These are phyloP conservation scores for Boulengeromyrus knoepffleri DNA, from an alignment of 2,113 vertebrate genomes.

Conservation along the genomic window DNA sequence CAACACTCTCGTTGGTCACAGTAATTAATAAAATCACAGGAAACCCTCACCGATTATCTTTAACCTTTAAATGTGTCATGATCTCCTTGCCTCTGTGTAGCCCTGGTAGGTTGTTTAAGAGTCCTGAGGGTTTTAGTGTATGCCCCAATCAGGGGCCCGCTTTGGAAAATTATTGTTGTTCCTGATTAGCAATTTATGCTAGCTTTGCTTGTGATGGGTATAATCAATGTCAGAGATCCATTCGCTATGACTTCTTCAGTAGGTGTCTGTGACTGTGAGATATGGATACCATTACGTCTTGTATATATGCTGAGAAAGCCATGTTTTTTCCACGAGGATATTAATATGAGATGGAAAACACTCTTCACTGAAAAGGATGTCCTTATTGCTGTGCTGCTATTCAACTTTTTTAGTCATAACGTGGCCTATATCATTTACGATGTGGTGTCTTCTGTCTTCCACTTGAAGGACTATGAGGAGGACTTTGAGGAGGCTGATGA, in stretches of 20 bases:
- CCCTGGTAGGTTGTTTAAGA: not conserved
- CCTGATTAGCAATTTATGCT: not conserved
- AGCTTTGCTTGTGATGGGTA: not conserved
- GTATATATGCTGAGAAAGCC: not conserved
- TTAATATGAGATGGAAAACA: not conserved
- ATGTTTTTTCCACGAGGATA: not conserved
- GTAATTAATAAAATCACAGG: not conserved
- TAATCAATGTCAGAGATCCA: not conserved
- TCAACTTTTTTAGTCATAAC: not conserved
- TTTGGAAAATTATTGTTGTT: conserved; percentile 54
- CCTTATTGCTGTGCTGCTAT: not conserved
- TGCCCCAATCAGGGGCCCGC: conserved; percentile 38
- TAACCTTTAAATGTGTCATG: not conserved
- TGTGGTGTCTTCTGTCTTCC: not conserved
- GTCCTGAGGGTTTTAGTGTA: conserved; percentile 27
- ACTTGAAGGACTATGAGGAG: conserved; percentile 80
- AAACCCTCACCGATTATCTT: not conserved
- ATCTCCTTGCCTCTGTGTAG: not conserved
- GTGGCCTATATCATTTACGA: not conserved
- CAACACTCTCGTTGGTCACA: not conserved
- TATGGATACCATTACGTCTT: not conserved
- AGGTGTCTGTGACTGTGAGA: not conserved
- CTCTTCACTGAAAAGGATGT: not conserved
- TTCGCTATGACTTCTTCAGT: not conserved
- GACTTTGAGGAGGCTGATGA: conserved; percentile 82